These are phyloP conservation scores for Oceanites oceanicus DNA, from an alignment of 2,113 vertebrate genomes.

Conservation along the genomic window DNA sequence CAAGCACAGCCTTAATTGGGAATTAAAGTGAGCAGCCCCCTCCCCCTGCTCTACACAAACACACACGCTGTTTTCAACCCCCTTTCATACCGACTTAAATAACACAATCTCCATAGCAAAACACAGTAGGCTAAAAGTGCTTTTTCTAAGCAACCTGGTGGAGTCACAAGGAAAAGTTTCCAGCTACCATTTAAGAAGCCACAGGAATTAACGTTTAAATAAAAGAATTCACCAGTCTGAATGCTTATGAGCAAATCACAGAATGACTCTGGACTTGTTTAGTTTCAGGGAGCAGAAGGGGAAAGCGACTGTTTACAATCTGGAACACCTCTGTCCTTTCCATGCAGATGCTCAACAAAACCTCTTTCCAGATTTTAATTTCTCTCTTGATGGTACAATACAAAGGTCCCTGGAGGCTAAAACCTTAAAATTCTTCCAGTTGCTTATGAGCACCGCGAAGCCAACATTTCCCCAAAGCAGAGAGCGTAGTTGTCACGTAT, in stretches of 20 bases:
- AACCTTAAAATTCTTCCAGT: not conserved
- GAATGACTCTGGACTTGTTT: not conserved
- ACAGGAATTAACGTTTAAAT: not conserved
- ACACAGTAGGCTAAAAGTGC: not conserved
- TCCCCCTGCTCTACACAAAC: not conserved
- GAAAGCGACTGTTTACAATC: not conserved
- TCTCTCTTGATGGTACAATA: not conserved
- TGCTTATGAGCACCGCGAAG: not conserved
- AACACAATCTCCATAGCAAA: not conserved
- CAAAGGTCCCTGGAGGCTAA: not conserved
- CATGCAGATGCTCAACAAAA: not conserved
- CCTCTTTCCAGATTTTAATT: not conserved
- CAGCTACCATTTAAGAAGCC: not conserved
- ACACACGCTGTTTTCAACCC: not conserved
- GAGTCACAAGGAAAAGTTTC: not conserved
- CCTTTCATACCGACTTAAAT: not conserved
- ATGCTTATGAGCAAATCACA: not conserved
- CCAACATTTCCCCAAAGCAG: not conserved
- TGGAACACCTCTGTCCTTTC: not conserved
- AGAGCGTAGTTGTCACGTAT: rapidly evolving
- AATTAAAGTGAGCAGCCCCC: not conserved
- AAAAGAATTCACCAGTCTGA: not conserved
- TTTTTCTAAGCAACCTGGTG: not conserved
- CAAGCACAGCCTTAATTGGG: not conserved
- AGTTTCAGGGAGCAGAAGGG: not conserved